phyloP scores from a whole-genome alignment of 1,140 invertebrate genomes.

The Zaprionus taronus region DNA sequence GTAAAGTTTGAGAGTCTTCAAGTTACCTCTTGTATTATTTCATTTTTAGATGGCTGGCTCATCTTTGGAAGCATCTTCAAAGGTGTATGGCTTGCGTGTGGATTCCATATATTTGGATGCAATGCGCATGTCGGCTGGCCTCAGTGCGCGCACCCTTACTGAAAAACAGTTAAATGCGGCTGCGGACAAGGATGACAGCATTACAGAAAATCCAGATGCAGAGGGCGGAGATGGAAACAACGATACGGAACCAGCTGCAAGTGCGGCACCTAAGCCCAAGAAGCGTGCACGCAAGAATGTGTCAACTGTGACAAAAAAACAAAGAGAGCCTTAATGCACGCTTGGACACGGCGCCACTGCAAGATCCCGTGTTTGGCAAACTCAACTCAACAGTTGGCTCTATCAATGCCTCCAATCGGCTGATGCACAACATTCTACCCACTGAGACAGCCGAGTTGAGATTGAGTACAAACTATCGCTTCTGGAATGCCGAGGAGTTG shows the following conservation, averaged over 20 bases:
- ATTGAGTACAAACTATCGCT: slow-evolving; percentile 65
- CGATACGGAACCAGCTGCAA: slow-evolving; percentile 2
- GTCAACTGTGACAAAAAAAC: slow-evolving; percentile 84
- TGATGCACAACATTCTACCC: slow-evolving; percentile 80
- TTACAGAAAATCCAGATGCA: slow-evolving; percentile 32
- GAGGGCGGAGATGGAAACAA: slow-evolving; percentile 30
- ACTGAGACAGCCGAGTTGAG: slow-evolving; percentile 69
- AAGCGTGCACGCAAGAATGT: slow-evolving; percentile 73
- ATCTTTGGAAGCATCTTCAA: slow-evolving; percentile 90
- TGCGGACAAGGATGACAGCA: slow-evolving; percentile 64
- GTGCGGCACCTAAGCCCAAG: slow-evolving; percentile 59
- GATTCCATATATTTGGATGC: slow-evolving; percentile 89
- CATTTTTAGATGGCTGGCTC: slow-evolving; percentile 86
- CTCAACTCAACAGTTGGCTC: slow-evolving; percentile 80
- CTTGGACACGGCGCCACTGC: slow-evolving; percentile 73
- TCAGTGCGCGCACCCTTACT: slow-evolving; percentile 77
- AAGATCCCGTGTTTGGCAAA: slow-evolving; percentile 82
- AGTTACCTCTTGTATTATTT: background rate
- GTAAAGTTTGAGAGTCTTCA: background rate
- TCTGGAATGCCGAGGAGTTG: slow-evolving; percentile 61
- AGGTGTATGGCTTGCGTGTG: slow-evolving; percentile 90
- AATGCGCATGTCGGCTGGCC: slow-evolving; percentile 88
- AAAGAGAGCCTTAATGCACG: slow-evolving; percentile 82
- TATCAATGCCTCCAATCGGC: slow-evolving; percentile 77
- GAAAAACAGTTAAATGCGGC: slow-evolving; percentile 63